Conservation (phyloP, 2,888 invertebrate genomes). For the Lymantria dispar region DNA sequence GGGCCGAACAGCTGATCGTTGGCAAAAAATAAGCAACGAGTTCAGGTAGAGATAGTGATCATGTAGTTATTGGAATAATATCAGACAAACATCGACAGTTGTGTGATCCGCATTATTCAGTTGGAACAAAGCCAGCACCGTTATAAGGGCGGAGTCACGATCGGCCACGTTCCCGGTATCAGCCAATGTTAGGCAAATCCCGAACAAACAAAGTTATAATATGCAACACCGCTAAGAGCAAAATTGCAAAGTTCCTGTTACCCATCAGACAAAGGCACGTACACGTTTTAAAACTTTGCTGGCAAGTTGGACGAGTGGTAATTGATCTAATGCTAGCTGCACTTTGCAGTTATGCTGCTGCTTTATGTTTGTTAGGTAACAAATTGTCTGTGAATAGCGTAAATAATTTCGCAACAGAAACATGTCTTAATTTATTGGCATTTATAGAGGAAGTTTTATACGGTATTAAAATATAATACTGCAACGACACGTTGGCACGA, state of each 20-base stretch:
- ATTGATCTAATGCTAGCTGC: constrained; percentile 50
- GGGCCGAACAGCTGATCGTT: constrained; percentile 38
- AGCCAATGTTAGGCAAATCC: constrained; percentile 22
- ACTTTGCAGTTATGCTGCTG: constrained; percentile 42
- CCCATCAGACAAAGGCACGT: constrained; percentile 21
- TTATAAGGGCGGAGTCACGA: neutral
- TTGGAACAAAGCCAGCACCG: constrained; percentile 4
- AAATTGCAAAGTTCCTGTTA: constrained; percentile 46
- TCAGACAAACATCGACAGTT: constrained; percentile 18
- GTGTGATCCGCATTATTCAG: constrained; percentile 11
- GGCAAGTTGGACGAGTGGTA: constrained; percentile 41
- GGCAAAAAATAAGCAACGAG: constrained; percentile 19
- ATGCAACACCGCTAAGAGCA: constrained; percentile 37
- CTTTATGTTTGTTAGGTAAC: constrained; percentile 39
- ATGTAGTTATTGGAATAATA: constrained; percentile 16
- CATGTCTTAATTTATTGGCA: no score
- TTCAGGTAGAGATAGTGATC: constrained; percentile 31
- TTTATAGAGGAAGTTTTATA: no score
- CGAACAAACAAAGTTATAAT: constrained; percentile 42
- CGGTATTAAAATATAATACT: no score
- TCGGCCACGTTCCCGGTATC: constrained; percentile 9
- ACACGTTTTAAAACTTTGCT: constrained; percentile 56
- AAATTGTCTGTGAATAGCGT: constrained; percentile 15
- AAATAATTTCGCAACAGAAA: no score
- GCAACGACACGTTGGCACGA: no score